These are phyloP conservation scores for Mixornis gularis DNA, from an alignment of 2,113 vertebrate species.

Conservation along the genomic window DNA sequence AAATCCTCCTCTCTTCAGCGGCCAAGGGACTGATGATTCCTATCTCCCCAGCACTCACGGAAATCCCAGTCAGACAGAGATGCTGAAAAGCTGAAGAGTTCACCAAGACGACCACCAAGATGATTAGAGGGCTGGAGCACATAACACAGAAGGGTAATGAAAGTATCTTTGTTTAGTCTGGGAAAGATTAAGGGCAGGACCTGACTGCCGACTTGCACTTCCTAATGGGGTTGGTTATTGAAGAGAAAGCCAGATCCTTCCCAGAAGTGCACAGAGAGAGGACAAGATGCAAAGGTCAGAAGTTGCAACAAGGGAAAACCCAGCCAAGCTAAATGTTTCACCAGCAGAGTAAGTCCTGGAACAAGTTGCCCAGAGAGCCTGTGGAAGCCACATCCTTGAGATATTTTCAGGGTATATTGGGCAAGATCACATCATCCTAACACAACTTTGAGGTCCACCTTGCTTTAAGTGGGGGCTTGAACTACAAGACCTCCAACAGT, in stretches of 20 bases:
- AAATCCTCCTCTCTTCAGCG: neutral
- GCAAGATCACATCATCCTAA: neutral
- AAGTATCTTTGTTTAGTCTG: neutral
- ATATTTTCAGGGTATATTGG: neutral
- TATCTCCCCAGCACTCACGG: neutral
- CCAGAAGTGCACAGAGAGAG: neutral
- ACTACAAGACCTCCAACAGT: neutral
- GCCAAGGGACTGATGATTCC: neutral
- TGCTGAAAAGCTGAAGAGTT: neutral
- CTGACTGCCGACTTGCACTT: neutral
- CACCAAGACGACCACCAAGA: neutral
- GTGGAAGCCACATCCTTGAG: neutral
- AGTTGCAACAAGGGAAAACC: neutral
- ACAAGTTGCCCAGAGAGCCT: neutral
- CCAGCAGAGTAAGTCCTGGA: neutral
- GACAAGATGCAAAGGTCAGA: neutral
- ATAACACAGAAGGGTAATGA: neutral
- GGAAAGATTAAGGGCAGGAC: neutral
- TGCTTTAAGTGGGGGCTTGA: neutral
- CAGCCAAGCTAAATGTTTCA: neutral
- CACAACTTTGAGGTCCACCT: neutral
- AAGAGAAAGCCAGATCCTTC: neutral
- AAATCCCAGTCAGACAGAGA: neutral
- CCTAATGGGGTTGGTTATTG: neutral
- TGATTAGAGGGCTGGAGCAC: neutral